These are phyloP conservation scores for Trididemnum miniatum DNA, from an alignment of 23 tunicate species.

Conservation along the genomic window DNA sequence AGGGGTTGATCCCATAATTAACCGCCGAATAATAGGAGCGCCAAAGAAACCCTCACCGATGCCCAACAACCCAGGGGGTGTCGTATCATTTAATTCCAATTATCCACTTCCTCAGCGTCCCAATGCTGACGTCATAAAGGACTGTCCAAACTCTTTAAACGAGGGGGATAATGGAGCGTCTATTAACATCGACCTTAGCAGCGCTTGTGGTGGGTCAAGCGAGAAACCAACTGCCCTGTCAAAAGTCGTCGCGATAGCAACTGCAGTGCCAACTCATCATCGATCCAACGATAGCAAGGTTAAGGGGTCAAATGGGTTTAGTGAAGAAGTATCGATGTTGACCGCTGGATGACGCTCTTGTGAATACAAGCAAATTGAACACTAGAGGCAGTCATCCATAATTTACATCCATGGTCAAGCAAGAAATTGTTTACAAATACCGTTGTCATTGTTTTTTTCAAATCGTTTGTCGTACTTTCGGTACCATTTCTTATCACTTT, in stretches of 20 bases:
- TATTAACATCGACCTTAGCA: neutral
- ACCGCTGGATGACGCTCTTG: conserved; percentile 33
- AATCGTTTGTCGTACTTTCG: no score
- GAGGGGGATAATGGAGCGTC: neutral
- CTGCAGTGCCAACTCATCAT: conserved; percentile 55
- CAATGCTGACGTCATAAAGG: neutral
- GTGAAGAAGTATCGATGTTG: conserved; percentile 29
- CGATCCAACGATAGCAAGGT: conserved; percentile 27
- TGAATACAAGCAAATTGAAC: no score
- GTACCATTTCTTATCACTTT: no score
- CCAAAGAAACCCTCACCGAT: neutral
- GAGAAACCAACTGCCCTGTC: conserved; percentile 41
- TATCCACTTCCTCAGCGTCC: neutral
- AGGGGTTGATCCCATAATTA: conserved; percentile 26
- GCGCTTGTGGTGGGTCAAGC: neutral
- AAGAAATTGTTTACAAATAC: no score
- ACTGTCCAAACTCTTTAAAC: neutral
- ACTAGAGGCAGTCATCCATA: no score
- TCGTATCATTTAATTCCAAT: neutral
- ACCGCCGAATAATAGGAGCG: neutral
- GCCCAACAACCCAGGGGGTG: neutral
- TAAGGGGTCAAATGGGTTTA: conserved; percentile 13
- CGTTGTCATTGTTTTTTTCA: no score
- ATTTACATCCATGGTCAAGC: no score
- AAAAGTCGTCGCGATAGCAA: conserved; percentile 69